Evolutionary conservation across 2,113 vertebrate species (phyloP).

Genomic region (Sclerurus mexicanus): DNA sequence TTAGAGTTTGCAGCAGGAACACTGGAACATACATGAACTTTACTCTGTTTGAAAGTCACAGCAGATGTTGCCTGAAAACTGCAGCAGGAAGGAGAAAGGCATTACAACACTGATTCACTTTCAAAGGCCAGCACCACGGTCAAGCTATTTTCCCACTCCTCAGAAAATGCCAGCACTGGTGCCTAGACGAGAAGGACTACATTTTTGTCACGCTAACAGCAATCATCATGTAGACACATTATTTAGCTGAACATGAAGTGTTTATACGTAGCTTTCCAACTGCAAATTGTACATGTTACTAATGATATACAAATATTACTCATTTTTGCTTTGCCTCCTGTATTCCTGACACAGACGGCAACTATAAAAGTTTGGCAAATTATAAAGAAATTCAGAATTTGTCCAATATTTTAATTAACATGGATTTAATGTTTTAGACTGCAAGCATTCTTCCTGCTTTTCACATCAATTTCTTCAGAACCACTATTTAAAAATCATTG

Average conservation of each 20-base stretch:
- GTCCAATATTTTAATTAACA: neutral
- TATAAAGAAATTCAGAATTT: neutral
- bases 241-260: neutral
- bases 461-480: neutral
- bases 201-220: neutral
- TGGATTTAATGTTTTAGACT: neutral
- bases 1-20: neutral
- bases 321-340: neutral
- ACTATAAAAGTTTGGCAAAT: neutral
- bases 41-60: neutral
- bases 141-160: neutral
- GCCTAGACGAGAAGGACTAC: neutral
- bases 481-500: neutral
- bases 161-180: neutral
- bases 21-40: neutral
- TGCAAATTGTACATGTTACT: neutral
- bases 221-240: neutral
- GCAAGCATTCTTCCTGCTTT: neutral
- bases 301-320: neutral
- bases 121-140: fast-evolving
- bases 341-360: neutral
- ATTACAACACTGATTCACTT: neutral
- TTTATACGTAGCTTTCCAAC: neutral
- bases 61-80: neutral
- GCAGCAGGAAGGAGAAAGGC: neutral